Evolutionary conservation across 2,888 invertebrate species (phyloP).

Genomic region (Rugalucina vietnamica): DNA sequence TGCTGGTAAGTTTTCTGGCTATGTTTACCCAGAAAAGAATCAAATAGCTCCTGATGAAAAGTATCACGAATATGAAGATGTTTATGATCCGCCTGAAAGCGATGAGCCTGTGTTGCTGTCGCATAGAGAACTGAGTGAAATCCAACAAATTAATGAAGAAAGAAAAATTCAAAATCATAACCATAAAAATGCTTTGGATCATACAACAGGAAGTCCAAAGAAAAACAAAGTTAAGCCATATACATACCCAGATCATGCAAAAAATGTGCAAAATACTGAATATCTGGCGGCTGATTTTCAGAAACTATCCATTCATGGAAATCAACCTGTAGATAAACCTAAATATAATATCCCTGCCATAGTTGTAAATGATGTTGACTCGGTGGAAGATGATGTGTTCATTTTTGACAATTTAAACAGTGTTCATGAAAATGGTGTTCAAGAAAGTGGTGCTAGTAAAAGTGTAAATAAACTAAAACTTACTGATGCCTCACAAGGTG

Average conservation of each 20-base stretch:
- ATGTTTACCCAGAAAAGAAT: not conserved
- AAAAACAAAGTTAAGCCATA: not conserved
- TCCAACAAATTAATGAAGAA: not conserved
- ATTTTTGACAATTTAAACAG: slow-evolving; percentile 20
- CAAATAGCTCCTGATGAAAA: slow-evolving; percentile 58
- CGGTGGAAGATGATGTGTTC: slow-evolving; percentile 54
- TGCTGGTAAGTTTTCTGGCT: not conserved
- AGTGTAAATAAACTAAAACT: not conserved
- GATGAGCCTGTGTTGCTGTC: slow-evolving; percentile 1
- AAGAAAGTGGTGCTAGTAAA: not conserved
- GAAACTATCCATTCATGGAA: not conserved
- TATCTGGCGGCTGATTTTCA: not conserved
- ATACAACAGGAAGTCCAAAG: not conserved
- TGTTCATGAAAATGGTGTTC: too few species aligned
- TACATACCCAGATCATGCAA: not conserved
- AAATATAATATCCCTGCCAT: slow-evolving; percentile 48
- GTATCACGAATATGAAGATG: slow-evolving; percentile 63
- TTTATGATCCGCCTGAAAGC: slow-evolving; percentile 47
- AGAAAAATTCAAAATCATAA: not conserved
- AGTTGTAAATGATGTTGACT: slow-evolving; percentile 40
- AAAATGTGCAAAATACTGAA: not conserved
- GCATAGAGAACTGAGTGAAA: not conserved
- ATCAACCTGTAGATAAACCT: slow-evolving; percentile 40
- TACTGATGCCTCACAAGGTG: not conserved
- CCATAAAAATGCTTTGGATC: not conserved